These are phyloP conservation scores for Pipistrellus nathusii DNA, from an alignment of 2,797 vertebrate genomes.

Conservation along the genomic window DNA sequence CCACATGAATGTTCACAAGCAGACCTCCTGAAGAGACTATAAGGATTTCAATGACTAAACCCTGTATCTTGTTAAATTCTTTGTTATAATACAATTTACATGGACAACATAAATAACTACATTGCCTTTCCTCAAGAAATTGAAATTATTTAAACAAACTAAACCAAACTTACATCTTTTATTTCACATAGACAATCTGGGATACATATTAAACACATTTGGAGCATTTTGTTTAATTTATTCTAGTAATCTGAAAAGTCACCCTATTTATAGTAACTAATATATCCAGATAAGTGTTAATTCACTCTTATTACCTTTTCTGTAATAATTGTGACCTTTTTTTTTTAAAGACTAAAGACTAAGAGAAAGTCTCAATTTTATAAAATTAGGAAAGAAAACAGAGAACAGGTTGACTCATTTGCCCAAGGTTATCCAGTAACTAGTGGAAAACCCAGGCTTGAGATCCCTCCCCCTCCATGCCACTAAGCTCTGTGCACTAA, in stretches of 20 bases:
- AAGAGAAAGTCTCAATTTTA: slow-evolving; percentile 30
- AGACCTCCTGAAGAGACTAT: slow-evolving; percentile 15
- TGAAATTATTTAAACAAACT: slow-evolving; percentile 65
- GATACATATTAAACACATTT: slow-evolving; percentile 58
- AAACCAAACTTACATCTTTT: slow-evolving; percentile 48
- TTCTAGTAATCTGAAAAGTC: slow-evolving; percentile 49
- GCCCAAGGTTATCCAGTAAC: slow-evolving; percentile 58
- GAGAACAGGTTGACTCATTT: slow-evolving; percentile 50
- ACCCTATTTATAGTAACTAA: not conserved
- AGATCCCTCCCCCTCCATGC: not conserved
- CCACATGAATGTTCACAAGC: not conserved
- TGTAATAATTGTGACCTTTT: not conserved
- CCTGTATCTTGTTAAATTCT: slow-evolving; percentile 16
- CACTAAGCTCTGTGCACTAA: slow-evolving; percentile 1
- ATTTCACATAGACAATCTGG: slow-evolving; percentile 58
- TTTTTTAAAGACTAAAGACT: not conserved
- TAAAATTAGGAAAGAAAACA: slow-evolving; percentile 49
- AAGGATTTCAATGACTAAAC: slow-evolving; percentile 25
- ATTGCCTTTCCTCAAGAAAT: slow-evolving; percentile 36
- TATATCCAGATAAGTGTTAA: slow-evolving; percentile 26
- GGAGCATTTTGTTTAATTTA: slow-evolving; percentile 46
- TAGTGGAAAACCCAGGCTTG: slow-evolving; percentile 17
- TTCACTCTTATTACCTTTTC: not conserved
- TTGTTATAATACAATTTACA: slow-evolving; percentile 44
- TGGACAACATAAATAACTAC: slow-evolving; percentile 46